Base-by-base conservation (phyloP, 1,140 invertebrate genomes). In the Phenacoccus solenopsis region DNA sequence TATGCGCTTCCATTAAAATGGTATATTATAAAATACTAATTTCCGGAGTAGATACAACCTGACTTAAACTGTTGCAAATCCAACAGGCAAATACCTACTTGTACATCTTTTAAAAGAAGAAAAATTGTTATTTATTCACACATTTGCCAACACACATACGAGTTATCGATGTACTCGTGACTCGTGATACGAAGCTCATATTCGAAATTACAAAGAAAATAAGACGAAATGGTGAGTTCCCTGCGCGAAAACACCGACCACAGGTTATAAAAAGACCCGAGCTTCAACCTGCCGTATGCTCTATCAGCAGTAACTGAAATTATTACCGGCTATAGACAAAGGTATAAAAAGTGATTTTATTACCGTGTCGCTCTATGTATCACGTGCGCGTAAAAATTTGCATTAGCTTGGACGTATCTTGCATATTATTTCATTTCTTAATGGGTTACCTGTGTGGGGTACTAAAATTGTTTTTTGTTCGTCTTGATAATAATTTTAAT, bases 401-500 rank as follows among this genome's bases (percentile, higher is more conserved):
- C 38, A 49, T 49, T 49, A 49, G 38, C 38, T 49, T 16, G 38
- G 38, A 49, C 38, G 38, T 49, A 49, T 49, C 38, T 49, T 49
- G 38, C 38, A 49, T 49, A 49, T 49, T 49, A 49, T 49, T 49
- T 49, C 38, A 49, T 49, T 49, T 49, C 38, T 49, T 49, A 49
- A 49, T 49, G 38, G 38, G 38, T 49, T 49, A 49, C 38, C 38
- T 49, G 38, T 49, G 38, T 49, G 38, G 38, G 38, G 38, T 49
- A 49, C 38, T 49, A 49, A 49, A 49, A 49, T 49, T 49, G 38
- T 49, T 49, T 49, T 49, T 49, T 49, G 38, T 49, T 49, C 38
- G 38, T 49, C 38, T 49, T 49, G 38, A 49, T 49, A 49, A 49
- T 49, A 49, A 49, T 49, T 49, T 49, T 49, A 49, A 49, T 49